Evolutionary conservation across 35 echinoderm and acorn worm genomes (phyloP).

Genomic region (Diadema setosum): DNA sequence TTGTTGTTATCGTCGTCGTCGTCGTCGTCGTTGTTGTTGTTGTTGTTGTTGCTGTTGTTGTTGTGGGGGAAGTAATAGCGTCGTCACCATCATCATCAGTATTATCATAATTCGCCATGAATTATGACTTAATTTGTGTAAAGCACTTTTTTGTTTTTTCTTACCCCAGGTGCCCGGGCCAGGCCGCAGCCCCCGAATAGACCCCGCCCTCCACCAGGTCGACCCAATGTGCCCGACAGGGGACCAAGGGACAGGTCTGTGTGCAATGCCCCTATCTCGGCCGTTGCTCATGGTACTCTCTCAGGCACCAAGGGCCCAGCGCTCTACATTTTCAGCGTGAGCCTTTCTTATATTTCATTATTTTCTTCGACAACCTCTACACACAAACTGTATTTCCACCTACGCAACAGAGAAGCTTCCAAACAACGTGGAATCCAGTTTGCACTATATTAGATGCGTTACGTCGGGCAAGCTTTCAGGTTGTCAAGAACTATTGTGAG

Average conservation of each 20-base stretch:
- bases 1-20: not conserved
- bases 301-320: not conserved
- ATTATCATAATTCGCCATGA: too few species aligned
- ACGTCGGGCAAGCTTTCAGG: too few species aligned
- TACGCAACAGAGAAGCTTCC: too few species aligned
- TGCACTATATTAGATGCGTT: too few species aligned
- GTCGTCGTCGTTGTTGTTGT: not conserved
- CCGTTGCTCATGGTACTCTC: not conserved
- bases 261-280: not conserved
- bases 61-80: too few species aligned
- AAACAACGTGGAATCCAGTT: too few species aligned
- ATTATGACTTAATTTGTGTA: too few species aligned
- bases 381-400: not conserved
- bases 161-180: not conserved
- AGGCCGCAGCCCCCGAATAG: not conserved
- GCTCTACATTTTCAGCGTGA: conserved; percentile 10
- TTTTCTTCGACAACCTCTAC: not conserved
- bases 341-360: not conserved
- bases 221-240: not conserved
- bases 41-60: not conserved
- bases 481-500: not conserved
- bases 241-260: not conserved
- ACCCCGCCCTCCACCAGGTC: not conserved
- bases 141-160: not conserved
- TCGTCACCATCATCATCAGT: too few species aligned